phyloP scores from a whole-genome alignment of 2,888 invertebrate species.

The Abrostola tripartita region DNA sequence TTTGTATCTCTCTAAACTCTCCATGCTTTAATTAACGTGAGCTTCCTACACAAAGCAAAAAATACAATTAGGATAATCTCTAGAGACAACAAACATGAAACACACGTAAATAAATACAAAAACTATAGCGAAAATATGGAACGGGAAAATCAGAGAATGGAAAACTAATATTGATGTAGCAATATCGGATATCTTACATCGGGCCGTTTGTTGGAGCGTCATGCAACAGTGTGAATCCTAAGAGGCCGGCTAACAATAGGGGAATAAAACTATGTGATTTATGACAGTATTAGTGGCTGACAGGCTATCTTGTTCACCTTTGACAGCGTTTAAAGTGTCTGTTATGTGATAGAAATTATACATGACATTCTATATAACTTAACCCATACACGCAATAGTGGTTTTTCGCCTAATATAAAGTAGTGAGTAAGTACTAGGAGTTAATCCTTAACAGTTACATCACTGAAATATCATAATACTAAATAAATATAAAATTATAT shows the following conservation, averaged over 20 bases:
- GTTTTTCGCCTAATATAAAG: not conserved
- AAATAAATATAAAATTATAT: no score
- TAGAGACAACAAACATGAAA: constrained; percentile 16
- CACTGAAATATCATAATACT: no score
- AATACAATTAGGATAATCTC: constrained; percentile 44
- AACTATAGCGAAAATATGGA: constrained; percentile 27
- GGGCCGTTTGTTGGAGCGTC: not conserved
- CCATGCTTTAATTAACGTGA: constrained; percentile 29
- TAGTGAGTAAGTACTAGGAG: no score
- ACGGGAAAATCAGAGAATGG: constrained; percentile 12
- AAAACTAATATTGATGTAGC: constrained; percentile 18
- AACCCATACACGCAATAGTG: not conserved
- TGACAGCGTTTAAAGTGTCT: constrained; percentile 9
- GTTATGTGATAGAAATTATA: constrained; percentile 7
- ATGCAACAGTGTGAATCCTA: constrained; percentile 16
- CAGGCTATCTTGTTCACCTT: constrained; percentile 25
- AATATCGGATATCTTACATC: constrained; percentile 12
- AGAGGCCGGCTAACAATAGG: constrained; percentile 26
- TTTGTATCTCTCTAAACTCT: constrained; percentile 12
- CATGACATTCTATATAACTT: not conserved
- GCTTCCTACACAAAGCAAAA: constrained; percentile 18
- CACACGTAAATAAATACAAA: constrained; percentile 20
- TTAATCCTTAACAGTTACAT: not conserved
- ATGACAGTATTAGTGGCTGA: constrained; percentile 21
- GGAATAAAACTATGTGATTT: constrained; percentile 37